phyloP scores from a whole-genome alignment of 2,888 invertebrate genomes.

The Celastrina argiolus region DNA sequence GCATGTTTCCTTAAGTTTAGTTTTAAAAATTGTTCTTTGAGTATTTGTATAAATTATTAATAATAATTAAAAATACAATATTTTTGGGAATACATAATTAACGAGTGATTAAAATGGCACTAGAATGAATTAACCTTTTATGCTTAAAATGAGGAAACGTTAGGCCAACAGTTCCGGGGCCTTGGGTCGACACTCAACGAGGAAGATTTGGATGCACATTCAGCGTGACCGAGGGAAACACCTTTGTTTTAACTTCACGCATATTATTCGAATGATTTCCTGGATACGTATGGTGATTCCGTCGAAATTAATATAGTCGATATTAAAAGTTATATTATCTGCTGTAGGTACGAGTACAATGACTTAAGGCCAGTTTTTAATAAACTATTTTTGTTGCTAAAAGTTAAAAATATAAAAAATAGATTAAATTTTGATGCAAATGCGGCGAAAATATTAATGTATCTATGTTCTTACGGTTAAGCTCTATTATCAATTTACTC shows the following conservation, averaged over 20 bases:
- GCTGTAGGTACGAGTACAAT: no score
- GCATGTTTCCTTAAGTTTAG: neutral
- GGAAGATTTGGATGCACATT: slow-evolving; percentile 8
- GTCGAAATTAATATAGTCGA: no score
- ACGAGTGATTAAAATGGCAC: slow-evolving; percentile 16
- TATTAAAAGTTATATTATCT: no score
- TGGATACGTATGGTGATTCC: neutral
- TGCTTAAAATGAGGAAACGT: slow-evolving; percentile 23
- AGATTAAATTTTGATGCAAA: neutral
- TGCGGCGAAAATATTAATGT: neutral
- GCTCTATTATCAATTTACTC: slow-evolving; percentile 9
- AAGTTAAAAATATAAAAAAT: no score
- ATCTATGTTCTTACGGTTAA: neutral
- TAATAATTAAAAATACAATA: neutral
- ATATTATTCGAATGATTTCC: neutral
- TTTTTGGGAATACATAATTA: neutral
- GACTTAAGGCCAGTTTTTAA: no score
- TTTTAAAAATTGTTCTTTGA: no score
- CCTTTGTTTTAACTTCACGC: slow-evolving; percentile 9
- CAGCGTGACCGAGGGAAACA: neutral
- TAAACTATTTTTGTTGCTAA: no score
- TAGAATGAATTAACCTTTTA: slow-evolving; percentile 20
- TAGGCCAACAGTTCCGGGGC: slow-evolving; percentile 24
- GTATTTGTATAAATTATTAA: neutral
- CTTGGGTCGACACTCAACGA: slow-evolving; percentile 24